Base-by-base conservation (phyloP, 2,888 invertebrate species). In the Exephanes ischioxanthus region DNA sequence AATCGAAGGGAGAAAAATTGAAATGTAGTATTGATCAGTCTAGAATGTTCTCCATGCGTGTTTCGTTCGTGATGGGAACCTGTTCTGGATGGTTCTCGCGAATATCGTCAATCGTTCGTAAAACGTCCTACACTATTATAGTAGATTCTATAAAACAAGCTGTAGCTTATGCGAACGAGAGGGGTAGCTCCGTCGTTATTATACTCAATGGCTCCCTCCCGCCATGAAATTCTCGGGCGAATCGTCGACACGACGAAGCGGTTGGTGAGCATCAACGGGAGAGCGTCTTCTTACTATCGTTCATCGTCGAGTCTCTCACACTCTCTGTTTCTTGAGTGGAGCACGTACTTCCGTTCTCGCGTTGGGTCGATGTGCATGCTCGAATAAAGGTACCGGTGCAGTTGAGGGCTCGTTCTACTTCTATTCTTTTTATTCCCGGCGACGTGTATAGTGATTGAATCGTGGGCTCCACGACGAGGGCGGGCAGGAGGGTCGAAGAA, bases 401-500 rank as follows among this genome's bases (percentile, higher is more conserved):
- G 75, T 71, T 55, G 66, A 66, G 73, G 68, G 41, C 48, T 61
- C 37, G 61, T 48, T 71, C 58, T 55, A 45, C 45, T 80, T 80
- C 19, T 71, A 26, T 66, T 55, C 80, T 70, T 84, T 79, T 84
- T 48, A 48, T 48, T 71, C 45, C n/a, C 33, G 68, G 33, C 45
- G 33, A 78, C 70, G 77, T 80, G 76, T 78, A 84, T 81, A 80
- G 84, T 78, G 84, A 84, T 84, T 84, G 84, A 84, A 84, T 84
- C 68, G 66, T 61, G 45, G 30, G 55, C 16, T 16, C 0, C 16
- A 16, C 71, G 26, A 22, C 22, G 58, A 26, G 26, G 11, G 26
- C 11, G 58, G 22, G 22, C 11, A 41, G 9, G 33, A 11, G 16
- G 53, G 53, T 14, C 19, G 48, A 70, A 70, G 72, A 76, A 41